A percentile compares a stretch with the other conserved stretches of the same genome.
phyloP scores from a whole-genome alignment of 1,140 invertebrate genomes.

The Aphelenchoides fujianensis region DNA sequence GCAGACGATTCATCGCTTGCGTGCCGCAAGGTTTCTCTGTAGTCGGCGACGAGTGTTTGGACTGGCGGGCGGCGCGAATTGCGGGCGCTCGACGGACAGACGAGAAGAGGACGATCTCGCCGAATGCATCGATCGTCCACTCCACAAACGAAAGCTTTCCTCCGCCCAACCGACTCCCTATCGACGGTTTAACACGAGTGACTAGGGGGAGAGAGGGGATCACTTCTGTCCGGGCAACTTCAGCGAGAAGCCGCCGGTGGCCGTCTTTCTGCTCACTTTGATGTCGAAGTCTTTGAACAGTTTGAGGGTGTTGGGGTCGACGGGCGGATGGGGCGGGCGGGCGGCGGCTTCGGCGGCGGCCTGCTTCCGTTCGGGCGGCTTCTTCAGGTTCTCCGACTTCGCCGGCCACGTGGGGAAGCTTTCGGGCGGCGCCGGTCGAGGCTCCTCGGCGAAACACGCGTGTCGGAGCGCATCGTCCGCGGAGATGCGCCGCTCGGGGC shows the following conservation, averaged over 20 bases:
- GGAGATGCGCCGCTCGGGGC: slow-evolving; percentile 73
- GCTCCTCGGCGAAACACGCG: slow-evolving; percentile 83
- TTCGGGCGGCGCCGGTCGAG: slow-evolving; percentile 84
- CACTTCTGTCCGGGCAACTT: background rate
- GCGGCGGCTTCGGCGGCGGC: slow-evolving; percentile 86
- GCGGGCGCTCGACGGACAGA: too few relatives aligned
- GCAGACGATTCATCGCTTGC: too few relatives aligned
- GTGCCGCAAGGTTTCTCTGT: too few relatives aligned
- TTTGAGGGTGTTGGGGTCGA: background rate
- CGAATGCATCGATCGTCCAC: too few relatives aligned
- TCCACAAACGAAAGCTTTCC: too few relatives aligned
- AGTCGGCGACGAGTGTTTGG: too few relatives aligned
- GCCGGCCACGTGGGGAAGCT: slow-evolving; percentile 99
- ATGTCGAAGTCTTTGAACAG: background rate
- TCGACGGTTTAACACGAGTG: too few relatives aligned
- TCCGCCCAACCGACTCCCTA: too few relatives aligned
- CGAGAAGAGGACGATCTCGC: too few relatives aligned
- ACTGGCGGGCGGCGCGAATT: too few relatives aligned
- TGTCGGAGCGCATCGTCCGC: slow-evolving; percentile 84
- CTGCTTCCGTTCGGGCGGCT: slow-evolving; percentile 87
- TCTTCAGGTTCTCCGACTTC: slow-evolving; percentile 74
- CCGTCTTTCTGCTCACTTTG: background rate
- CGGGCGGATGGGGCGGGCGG: too few relatives aligned
- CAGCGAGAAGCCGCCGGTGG: background rate
- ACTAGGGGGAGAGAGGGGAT: too few relatives aligned